Percentiles rank a stretch among this genome's conserved stretches.
Conservation (phyloP, 2,797 vertebrate species). For the Lagorchestes hirsutus region DNA sequence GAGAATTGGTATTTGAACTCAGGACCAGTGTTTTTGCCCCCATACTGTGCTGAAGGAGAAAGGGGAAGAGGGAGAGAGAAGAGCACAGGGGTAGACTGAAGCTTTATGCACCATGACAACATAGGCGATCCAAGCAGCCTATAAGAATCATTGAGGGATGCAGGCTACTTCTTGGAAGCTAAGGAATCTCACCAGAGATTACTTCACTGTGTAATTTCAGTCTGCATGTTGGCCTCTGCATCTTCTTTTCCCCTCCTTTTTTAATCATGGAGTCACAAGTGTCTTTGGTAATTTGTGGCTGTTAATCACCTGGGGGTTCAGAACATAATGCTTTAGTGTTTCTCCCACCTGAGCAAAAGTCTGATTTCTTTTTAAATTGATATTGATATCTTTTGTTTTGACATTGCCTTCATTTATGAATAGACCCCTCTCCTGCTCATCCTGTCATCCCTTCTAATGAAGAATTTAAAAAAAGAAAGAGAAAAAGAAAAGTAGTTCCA, state of each 20-base stretch:
- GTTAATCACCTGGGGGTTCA: not conserved
- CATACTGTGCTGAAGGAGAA: not conserved
- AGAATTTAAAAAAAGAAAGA: not conserved
- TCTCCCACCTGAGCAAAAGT: not conserved
- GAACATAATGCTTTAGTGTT: not conserved
- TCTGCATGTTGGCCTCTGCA: not conserved
- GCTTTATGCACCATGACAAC: not conserved
- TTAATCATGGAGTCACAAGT: not conserved
- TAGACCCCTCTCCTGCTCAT: not conserved
- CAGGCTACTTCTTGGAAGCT: not conserved
- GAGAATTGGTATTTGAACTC: not conserved
- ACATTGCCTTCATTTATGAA: not conserved
- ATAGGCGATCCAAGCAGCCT: not conserved
- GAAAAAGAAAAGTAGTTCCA: not conserved
- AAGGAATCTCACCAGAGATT: not conserved
- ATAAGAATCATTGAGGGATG: not conserved
- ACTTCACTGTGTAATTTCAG: not conserved
- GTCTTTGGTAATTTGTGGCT: not conserved
- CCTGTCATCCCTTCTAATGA: not conserved
- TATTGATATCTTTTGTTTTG: not conserved
- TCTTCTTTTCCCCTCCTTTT: not conserved
- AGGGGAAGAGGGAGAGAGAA: not conserved
- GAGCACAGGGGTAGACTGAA: not conserved
- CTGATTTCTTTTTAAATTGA: not conserved
- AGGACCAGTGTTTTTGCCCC: not conserved